Conservation (phyloP, 1,140 invertebrate species). For the Parapsyche elsis region DNA sequence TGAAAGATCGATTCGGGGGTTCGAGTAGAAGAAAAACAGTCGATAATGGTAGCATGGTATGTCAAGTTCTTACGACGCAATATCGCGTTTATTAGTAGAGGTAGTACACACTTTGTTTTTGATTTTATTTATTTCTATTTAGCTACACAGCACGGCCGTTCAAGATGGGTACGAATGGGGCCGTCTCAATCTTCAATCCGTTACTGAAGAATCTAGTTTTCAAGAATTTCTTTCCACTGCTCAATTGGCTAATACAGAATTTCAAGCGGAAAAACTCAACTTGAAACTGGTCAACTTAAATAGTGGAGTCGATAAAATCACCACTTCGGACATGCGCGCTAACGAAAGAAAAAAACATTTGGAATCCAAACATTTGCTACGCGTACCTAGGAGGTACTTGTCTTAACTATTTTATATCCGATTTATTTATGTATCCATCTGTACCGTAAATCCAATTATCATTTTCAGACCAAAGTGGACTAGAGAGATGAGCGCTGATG, state of each 20-base stretch:
- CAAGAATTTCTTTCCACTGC: constrained; percentile 96
- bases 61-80: background rate
- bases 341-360: constrained; percentile 41
- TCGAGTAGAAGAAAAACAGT: constrained; percentile 69
- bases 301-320: constrained; percentile 36
- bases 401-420: background rate
- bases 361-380: constrained; percentile 50
- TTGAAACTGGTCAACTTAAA: constrained; percentile 65
- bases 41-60: constrained; percentile 73
- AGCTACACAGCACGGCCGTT: constrained; percentile 89
- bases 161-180: constrained; percentile 93
- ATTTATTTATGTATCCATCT: background rate
- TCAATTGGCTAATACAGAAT: constrained; percentile 92
- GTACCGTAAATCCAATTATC: background rate
- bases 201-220: constrained; percentile 95
- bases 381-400: constrained; percentile 64
- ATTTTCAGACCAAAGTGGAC: constrained; percentile 82
- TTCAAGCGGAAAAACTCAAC: constrained; percentile 91
- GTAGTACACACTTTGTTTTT: constrained; percentile 8
- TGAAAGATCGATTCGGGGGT: constrained; percentile 80
- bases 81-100: background rate
- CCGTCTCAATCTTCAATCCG: constrained; percentile 88
- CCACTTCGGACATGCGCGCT: constrained; percentile 41
- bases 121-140: background rate
- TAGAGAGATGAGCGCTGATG: constrained; percentile 77